These are phyloP conservation scores for Scaptodrosophila lebanonensis DNA, from an alignment of 1,140 invertebrate genomes.

Conservation along the genomic window DNA sequence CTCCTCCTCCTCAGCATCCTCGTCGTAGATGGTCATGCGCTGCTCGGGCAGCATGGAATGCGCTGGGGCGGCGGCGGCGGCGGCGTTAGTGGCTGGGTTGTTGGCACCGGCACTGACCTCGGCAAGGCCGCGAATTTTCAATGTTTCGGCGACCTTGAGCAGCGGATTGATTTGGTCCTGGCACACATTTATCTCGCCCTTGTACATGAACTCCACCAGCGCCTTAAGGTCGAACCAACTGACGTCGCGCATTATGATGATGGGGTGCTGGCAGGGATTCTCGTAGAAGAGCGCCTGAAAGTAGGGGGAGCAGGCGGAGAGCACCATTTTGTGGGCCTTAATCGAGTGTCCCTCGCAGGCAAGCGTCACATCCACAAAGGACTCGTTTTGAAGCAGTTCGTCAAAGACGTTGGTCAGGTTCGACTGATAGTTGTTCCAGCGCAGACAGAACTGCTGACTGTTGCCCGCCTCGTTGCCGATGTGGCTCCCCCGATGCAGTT, in stretches of 20 bases:
- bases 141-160: constrained; percentile 89
- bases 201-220: constrained; percentile 95
- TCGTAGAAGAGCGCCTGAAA: constrained; percentile 94
- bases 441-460: constrained; percentile 85
- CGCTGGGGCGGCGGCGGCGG: constrained; percentile 78
- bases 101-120: constrained; percentile 84
- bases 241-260: constrained; percentile 93
- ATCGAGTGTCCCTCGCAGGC: constrained; percentile 93
- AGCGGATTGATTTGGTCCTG: constrained; percentile 93
- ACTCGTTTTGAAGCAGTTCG: constrained; percentile 92
- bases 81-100: constrained; percentile 88
- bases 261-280: constrained; percentile 93
- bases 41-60: constrained; percentile 75
- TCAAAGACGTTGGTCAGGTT: constrained; percentile 95
- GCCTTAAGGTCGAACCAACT: constrained; percentile 92
- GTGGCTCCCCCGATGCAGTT: no score
- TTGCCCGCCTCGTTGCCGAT: constrained; percentile 27
- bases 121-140: constrained; percentile 91
- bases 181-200: constrained; percentile 93
- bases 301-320: constrained; percentile 94
- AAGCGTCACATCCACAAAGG: constrained; percentile 94
- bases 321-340: constrained; percentile 94
- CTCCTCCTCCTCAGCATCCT: constrained; percentile 74
- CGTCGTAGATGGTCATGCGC: constrained; percentile 72
- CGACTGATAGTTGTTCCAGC: constrained; percentile 96